Conservation (phyloP, 2,113 vertebrate genomes). For the Ahaetulla prasina region DNA sequence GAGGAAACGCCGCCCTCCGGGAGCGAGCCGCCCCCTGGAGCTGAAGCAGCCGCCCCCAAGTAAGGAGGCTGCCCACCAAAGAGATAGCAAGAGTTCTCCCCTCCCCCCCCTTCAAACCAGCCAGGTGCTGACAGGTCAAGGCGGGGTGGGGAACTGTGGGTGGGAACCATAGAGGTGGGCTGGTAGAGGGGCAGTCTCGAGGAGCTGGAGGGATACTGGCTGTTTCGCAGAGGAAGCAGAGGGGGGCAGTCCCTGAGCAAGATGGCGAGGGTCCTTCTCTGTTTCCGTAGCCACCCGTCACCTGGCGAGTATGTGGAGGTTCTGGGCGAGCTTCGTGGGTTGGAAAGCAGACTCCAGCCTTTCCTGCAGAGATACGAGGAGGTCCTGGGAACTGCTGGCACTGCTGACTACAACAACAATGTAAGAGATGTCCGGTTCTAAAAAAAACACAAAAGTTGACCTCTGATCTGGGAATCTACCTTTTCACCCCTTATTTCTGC, state of each 20-base stretch:
- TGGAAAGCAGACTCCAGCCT: constrained; percentile 83
- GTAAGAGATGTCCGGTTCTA: constrained; percentile 59
- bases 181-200: background rate
- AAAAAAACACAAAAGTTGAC: background rate
- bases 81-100: too few species aligned
- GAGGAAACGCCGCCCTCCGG: constrained; percentile 49
- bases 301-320: constrained; percentile 83
- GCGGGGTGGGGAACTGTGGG: background rate
- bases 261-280: background rate
- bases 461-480: background rate
- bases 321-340: constrained; percentile 78
- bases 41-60: constrained; percentile 56
- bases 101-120: background rate
- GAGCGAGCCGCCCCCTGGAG: constrained; percentile 27
- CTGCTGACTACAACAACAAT: constrained; percentile 81
- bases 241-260: background rate
- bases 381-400: constrained; percentile 79
- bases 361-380: constrained; percentile 85
- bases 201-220: background rate
- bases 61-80: constrained; percentile 16
- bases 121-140: background rate
- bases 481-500: background rate
- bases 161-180: background rate
- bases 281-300: constrained; percentile 76
- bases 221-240: background rate